phyloP scores from a whole-genome alignment of 2,888 invertebrate species.

The Zonitis immaculata region DNA sequence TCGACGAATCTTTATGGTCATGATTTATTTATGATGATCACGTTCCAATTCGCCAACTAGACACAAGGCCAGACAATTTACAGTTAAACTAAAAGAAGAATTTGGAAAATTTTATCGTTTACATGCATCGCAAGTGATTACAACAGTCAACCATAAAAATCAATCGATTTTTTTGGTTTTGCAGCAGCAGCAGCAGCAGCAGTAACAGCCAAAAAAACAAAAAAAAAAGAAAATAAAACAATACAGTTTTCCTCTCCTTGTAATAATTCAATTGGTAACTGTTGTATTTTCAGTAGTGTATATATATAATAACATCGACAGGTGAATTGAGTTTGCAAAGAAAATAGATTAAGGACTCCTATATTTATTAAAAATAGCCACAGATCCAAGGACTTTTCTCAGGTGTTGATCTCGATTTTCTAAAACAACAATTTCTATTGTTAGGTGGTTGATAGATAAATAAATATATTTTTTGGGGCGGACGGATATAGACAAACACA shows the following conservation, averaged over 20 bases:
- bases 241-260: too few species aligned
- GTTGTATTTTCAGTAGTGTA: constrained; percentile 20
- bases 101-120: constrained; percentile 31
- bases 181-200: neutral
- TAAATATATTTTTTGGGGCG: constrained; percentile 10
- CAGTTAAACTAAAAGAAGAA: constrained; percentile 32
- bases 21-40: constrained; percentile 38
- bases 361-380: constrained; percentile 32
- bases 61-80: constrained; percentile 40
- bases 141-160: constrained; percentile 6
- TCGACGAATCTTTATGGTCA: constrained; percentile 21
- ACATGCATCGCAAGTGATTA: constrained; percentile 12
- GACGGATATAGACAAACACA: constrained; percentile 26
- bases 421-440: constrained; percentile 22
- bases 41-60: constrained; percentile 34
- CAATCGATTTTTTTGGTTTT: constrained; percentile 9
- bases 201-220: too few species aligned
- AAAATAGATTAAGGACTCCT: constrained; percentile 35
- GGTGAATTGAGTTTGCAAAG: constrained; percentile 24
- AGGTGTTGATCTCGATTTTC: constrained; percentile 22
- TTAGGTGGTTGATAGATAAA: constrained; percentile 22
- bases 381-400: constrained; percentile 32
- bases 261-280: constrained; percentile 13
- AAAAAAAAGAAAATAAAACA: constrained; percentile 4
- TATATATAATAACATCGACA: too few species aligned